Base-by-base conservation (phyloP, 2,888 invertebrate genomes). In the Eremobia ochroleuca region DNA sequence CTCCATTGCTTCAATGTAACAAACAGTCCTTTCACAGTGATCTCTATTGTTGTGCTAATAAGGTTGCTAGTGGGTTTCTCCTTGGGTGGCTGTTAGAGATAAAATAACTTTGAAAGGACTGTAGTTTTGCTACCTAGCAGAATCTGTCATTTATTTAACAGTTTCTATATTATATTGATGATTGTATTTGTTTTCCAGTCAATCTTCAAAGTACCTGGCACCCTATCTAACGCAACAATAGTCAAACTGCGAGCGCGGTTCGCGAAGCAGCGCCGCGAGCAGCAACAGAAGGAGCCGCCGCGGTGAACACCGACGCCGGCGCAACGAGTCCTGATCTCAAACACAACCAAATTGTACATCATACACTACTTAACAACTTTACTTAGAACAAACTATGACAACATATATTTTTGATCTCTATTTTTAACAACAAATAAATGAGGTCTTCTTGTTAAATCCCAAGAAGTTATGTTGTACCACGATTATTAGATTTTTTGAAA, bases 151-250 rank as follows among this genome's bases (percentile, higher is more conserved):
- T 58, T 18, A 18, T 11, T 61, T 21, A 34, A 34, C 31, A 34
- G 34, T 34, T 25, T 34, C 25, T 25, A 11, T 25, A 34, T 61
- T 34, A 5, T 61, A 25, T 34, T 61, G 34, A 61, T 13, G 34
- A 34, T 25, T 34, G 34, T 61, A 61, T 61, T 61, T 90, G 87
- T 89, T 90, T 97, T 97, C 73, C 97, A 98, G 98, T 97, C 98
- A 91, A 98, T 99, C 93, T 99, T 99, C 94, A 98, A 97, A 96
- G 97, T 98, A 92, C 98, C 98, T 88, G 98, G 98, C 79, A 98
- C 98, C 66, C 97, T 99, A 90, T 97, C 98, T 65, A 97, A 97
- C 88, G 95, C 97, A 64, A 97, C 97, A 77, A 97, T 98, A 89
- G 93, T 97, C 68, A 98, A 97, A 90, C 93, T 98, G 81, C 96